Conservation (phyloP, 2,113 vertebrate species). For the Prolemur simus region DNA sequence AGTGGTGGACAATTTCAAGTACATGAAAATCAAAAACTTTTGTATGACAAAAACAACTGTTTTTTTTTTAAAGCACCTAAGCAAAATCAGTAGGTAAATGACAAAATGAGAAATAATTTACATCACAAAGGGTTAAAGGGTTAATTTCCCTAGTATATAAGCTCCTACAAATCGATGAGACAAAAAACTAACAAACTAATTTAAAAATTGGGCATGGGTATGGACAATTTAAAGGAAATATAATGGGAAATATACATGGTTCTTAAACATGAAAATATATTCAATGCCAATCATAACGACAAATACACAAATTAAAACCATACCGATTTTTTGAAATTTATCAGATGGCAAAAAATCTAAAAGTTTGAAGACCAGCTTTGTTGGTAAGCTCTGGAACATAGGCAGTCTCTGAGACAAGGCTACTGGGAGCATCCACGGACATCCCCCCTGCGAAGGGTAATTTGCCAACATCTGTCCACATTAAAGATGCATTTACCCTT, state of each 20-base stretch:
- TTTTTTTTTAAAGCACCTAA: neutral
- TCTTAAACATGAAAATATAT: neutral
- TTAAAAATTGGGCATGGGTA: neutral
- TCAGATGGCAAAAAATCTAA: neutral
- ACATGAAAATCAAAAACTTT: neutral
- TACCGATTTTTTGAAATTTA: neutral
- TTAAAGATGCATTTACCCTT: neutral
- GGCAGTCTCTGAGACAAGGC: rapidly evolving
- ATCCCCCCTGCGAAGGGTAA: neutral
- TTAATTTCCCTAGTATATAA: neutral
- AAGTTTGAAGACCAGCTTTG: neutral
- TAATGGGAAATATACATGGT: neutral
- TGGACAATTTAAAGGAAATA: neutral
- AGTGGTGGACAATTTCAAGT: neutral
- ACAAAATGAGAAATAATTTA: neutral
- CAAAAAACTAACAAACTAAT: neutral
- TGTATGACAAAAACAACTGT: neutral
- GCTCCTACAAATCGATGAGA: neutral
- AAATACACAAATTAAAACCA: neutral
- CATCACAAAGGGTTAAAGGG: neutral
- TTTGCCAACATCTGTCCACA: neutral
- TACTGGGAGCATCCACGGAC: neutral
- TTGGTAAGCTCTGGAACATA: neutral
- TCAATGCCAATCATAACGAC: neutral
- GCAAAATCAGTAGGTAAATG: neutral